These are phyloP conservation scores for Drosophila melanogaster DNA, from an alignment of 1,140 invertebrate species.

Conservation along the genomic window DNA sequence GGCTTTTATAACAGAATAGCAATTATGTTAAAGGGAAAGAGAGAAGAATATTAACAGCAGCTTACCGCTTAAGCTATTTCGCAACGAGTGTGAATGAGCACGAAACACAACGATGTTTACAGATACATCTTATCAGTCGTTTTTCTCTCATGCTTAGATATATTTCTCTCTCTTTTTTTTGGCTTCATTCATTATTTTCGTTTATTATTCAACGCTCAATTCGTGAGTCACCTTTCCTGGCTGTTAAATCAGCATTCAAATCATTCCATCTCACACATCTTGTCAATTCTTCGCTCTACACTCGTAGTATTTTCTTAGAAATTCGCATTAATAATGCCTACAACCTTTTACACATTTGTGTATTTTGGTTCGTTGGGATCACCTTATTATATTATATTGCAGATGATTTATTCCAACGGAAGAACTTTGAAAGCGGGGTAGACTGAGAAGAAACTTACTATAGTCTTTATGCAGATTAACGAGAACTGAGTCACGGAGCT, in stretches of 20 bases:
- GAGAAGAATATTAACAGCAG: slow-evolving; percentile 13
- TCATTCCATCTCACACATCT: slow-evolving; percentile 15
- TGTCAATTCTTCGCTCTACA: slow-evolving; percentile 38
- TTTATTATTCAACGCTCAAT: slow-evolving; percentile 38
- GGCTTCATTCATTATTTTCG: slow-evolving; percentile 24
- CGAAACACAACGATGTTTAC: slow-evolving; percentile 2
- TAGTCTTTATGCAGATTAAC: slow-evolving; percentile 18
- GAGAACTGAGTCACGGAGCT: slow-evolving; percentile 50
- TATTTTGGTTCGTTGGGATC: slow-evolving; percentile 46
- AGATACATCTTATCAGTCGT: not conserved
- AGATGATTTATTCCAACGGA: slow-evolving; percentile 37
- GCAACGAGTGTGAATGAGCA: not conserved
- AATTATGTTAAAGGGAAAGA: not conserved
- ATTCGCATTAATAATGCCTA: slow-evolving; percentile 65
- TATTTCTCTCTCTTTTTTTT: not conserved
- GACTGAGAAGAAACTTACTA: slow-evolving; percentile 2
- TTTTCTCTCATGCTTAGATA: not conserved
- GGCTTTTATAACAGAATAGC: slow-evolving; percentile 41
- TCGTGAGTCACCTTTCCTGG: slow-evolving; percentile 64
- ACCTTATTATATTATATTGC: slow-evolving; percentile 19
- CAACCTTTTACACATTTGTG: slow-evolving; percentile 31
- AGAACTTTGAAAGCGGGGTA: slow-evolving; percentile 4
- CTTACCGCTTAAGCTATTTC: not conserved
- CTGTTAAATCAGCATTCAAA: slow-evolving; percentile 47
- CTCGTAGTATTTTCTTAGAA: slow-evolving; percentile 58